These are phyloP conservation scores for Darevskia nairensis DNA, from an alignment of 2,797 vertebrate genomes.

Conservation along the genomic window DNA sequence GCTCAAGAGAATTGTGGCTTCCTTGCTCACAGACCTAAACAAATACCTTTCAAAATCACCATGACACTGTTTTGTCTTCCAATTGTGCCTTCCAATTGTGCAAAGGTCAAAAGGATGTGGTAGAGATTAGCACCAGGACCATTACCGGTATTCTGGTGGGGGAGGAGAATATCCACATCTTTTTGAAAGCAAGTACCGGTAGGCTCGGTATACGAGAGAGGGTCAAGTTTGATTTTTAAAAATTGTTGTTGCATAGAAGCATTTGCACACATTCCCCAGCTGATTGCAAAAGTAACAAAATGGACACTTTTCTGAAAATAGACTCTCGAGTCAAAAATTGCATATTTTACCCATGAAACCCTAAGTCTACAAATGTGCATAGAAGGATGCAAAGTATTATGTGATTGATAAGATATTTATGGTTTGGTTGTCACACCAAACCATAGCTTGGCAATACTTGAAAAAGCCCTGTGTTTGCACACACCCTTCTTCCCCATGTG, in stretches of 20 bases:
- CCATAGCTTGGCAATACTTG: background rate
- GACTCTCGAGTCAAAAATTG: background rate
- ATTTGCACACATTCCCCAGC: conserved; percentile 19
- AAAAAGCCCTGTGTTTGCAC: background rate
- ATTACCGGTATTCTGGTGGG: background rate
- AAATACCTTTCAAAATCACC: conserved; percentile 48
- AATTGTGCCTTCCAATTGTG: conserved; percentile 4
- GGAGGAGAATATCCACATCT: background rate
- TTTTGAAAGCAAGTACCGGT: conserved; percentile 40
- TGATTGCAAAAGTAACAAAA: background rate
- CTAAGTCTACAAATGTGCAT: background rate
- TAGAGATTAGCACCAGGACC: conserved; percentile 37
- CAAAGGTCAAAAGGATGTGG: conserved; percentile 6
- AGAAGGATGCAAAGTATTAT: background rate
- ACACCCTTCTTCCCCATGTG: background rate
- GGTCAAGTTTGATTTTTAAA: background rate
- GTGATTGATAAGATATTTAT: background rate
- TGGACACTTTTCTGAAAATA: background rate
- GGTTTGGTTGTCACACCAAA: background rate
- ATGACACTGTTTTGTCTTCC: conserved; percentile 47
- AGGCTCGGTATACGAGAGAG: background rate
- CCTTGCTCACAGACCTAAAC: conserved; percentile 22
- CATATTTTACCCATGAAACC: background rate
- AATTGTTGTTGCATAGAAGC: background rate
- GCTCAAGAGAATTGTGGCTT: conserved; percentile 32